A percentile compares a stretch with the other conserved stretches of the same genome.
Evolutionary conservation across 2,797 vertebrate genomes (phyloP).

Genomic region (Peromyscus aztecus): DNA sequence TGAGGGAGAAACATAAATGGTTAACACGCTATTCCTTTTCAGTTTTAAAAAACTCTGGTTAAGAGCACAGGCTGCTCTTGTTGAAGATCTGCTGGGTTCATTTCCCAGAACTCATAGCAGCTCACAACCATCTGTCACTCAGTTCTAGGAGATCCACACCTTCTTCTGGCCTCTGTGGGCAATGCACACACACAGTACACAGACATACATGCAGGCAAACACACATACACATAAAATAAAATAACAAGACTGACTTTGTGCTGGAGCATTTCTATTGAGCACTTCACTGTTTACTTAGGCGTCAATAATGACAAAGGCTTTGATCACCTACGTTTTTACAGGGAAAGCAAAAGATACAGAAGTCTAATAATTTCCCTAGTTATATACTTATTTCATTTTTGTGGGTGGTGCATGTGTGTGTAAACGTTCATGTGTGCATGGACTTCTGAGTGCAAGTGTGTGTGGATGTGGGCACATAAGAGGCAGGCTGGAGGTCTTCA

Average conservation of each 20-base stretch:
- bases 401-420: not conserved
- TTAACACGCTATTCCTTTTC: not conserved
- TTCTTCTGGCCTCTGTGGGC: not conserved
- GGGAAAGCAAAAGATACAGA: not conserved
- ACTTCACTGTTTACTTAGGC: not conserved
- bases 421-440: not conserved
- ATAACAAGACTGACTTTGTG: not conserved
- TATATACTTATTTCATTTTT: not conserved
- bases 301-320: not conserved
- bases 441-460: not conserved
- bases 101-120: not conserved
- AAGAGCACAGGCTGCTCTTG: not conserved
- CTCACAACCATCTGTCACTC: not conserved
- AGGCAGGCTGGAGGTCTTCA: not conserved
- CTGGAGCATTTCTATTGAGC: not conserved
- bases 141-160: not conserved
- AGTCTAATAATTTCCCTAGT: not conserved
- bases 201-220: not conserved
- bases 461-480: not conserved
- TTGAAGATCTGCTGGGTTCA: not conserved
- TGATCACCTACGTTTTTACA: not conserved
- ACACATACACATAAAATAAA: not conserved
- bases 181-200: not conserved
- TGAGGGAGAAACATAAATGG: conserved; percentile 83
- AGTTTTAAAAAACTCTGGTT: not conserved